Evolutionary conservation across 2,888 invertebrate genomes (phyloP).

Genomic region (Microplitis deprimator): DNA sequence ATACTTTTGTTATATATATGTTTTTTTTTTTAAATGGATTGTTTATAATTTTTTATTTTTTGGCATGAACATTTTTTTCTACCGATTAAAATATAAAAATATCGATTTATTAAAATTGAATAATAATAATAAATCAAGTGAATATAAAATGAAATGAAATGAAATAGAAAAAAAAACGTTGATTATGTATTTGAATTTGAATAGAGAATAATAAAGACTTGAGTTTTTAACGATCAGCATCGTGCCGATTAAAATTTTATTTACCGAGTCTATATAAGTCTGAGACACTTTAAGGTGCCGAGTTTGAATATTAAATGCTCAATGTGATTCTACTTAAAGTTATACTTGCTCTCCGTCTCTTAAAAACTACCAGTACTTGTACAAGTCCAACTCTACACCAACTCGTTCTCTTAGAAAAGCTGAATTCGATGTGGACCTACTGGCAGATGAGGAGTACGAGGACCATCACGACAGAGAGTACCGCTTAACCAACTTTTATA

Average conservation of each 20-base stretch:
- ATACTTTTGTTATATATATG: background rate
- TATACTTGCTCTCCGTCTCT: background rate
- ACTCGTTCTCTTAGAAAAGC: conserved; percentile 33
- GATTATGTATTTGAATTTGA: background rate
- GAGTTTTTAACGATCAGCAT: conserved; percentile 19
- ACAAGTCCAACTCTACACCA: conserved; percentile 7
- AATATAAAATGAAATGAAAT: too few species aligned
- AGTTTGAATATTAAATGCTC: conserved; percentile 37
- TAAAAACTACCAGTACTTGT: background rate
- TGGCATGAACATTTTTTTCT: background rate
- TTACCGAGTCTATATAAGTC: background rate
- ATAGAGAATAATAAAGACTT: conserved; percentile 17
- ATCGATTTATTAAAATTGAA: too few species aligned
- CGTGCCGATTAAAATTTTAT: conserved; percentile 26
- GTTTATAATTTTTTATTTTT: background rate
- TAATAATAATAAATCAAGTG: too few species aligned
- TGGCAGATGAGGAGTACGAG: background rate
- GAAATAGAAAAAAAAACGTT: background rate
- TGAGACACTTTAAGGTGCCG: conserved; percentile 4
- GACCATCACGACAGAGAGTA: conserved; percentile 14
- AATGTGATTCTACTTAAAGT: conserved; percentile 7
- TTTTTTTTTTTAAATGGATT: background rate
- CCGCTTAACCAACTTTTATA: conserved; percentile 58
- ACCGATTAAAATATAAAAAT: background rate
- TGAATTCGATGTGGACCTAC: conserved; percentile 32